A percentile compares a stretch with the other conserved stretches of the same genome.
phyloP scores from a whole-genome alignment of 2,113 vertebrate species.

The Plectropomus leopardus region DNA sequence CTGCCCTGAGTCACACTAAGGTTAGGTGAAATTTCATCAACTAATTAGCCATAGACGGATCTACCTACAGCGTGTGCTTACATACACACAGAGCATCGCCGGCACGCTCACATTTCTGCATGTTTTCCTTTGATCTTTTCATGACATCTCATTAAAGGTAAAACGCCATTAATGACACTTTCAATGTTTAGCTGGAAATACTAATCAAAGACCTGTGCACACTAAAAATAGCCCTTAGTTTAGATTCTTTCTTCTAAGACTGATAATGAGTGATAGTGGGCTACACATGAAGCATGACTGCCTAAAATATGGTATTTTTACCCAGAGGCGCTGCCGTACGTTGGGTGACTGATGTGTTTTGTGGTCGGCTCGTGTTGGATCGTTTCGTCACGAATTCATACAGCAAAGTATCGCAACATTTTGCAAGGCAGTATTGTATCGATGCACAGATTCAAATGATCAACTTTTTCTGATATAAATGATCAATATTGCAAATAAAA shows the following conservation, averaged over 20 bases:
- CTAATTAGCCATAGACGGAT: slow-evolving; percentile 49
- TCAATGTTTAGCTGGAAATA: background rate
- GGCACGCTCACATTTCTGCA: background rate
- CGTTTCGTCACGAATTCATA: too few relatives aligned
- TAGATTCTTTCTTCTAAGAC: background rate
- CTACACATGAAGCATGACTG: background rate
- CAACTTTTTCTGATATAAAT: too few relatives aligned
- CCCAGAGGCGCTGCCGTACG: too few relatives aligned
- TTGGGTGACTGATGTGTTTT: too few relatives aligned
- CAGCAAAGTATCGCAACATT: too few relatives aligned
- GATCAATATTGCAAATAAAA: too few relatives aligned
- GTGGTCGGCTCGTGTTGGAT: too few relatives aligned
- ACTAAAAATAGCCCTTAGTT: background rate
- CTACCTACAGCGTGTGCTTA: background rate
- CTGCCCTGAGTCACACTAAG: slow-evolving; percentile 39
- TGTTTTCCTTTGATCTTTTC: slow-evolving; percentile 8
- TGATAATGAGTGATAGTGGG: background rate
- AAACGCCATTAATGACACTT: background rate
- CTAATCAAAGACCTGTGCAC: background rate
- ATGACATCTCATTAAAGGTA: background rate
- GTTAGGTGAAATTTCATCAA: slow-evolving; percentile 60
- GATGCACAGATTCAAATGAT: too few relatives aligned
- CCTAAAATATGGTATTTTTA: too few relatives aligned
- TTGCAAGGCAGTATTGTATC: too few relatives aligned
- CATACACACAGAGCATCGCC: background rate